Conservation (phyloP, 2,797 vertebrate genomes). For the Gila robusta region DNA sequence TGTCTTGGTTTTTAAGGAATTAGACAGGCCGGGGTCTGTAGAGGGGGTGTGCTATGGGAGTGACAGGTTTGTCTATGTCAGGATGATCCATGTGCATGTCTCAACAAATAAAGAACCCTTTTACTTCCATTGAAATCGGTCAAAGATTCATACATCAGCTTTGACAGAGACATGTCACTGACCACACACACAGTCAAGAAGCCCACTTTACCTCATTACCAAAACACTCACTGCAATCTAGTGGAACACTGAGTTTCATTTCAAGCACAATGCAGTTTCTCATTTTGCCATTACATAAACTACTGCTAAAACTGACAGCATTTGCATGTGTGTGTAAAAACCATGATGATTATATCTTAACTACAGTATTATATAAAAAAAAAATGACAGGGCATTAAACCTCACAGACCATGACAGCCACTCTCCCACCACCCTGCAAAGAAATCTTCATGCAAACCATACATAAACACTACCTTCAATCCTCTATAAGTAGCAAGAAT, state of each 20-base stretch:
- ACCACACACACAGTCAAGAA: slow-evolving; percentile 22
- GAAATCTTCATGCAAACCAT: not conserved
- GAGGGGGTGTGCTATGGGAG: slow-evolving; percentile 21
- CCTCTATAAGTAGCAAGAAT: not conserved
- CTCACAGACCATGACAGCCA: not conserved
- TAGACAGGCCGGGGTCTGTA: slow-evolving; percentile 24
- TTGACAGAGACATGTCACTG: slow-evolving; percentile 18
- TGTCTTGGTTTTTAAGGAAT: not conserved
- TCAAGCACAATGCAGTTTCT: not conserved
- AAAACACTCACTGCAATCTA: not conserved
- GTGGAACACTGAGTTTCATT: not conserved
- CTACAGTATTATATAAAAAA: not conserved
- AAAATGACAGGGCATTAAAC: not conserved
- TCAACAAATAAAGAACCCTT: slow-evolving; percentile 45
- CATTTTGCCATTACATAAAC: not conserved
- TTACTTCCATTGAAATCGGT: slow-evolving; percentile 16
- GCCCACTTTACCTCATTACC: not conserved
- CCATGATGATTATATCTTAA: not conserved
- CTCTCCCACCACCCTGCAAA: not conserved
- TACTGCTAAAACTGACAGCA: not conserved
- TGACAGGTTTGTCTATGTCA: slow-evolving; percentile 50
- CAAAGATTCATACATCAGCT: slow-evolving; percentile 15
- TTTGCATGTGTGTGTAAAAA: not conserved
- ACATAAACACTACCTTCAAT: not conserved
- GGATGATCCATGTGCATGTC: slow-evolving; percentile 47